phyloP scores from a whole-genome alignment of 35 echinoderm and acorn worm species.

The Acanthaster planci region DNA sequence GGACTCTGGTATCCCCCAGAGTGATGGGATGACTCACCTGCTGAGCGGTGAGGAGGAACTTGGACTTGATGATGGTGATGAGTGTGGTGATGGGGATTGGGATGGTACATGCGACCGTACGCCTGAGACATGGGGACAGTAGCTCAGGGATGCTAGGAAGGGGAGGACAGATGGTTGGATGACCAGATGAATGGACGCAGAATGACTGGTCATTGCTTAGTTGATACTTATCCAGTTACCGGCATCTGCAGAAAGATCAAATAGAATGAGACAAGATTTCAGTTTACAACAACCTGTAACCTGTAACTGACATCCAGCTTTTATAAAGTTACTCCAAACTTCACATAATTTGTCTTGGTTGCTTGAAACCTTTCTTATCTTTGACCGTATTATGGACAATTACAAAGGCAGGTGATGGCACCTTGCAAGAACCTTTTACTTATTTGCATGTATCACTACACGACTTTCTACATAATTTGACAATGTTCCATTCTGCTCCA shows the following conservation, averaged over 20 bases:
- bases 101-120: constrained; percentile 63
- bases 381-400: too few species aligned
- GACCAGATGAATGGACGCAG: constrained; percentile 24
- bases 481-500: too few species aligned
- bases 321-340: too few species aligned
- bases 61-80: constrained; percentile 44
- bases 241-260: neutral
- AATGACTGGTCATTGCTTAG: constrained; percentile 12
- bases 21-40: constrained; percentile 36
- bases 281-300: too few species aligned
- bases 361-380: too few species aligned
- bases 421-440: too few species aligned
- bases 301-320: too few species aligned
- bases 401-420: too few species aligned
- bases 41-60: neutral
- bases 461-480: too few species aligned
- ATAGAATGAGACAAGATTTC: too few species aligned
- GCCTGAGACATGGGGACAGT: constrained; percentile 57
- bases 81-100: constrained; percentile 31
- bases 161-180: constrained; percentile 22
- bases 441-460: too few species aligned
- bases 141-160: neutral
- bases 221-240: neutral
- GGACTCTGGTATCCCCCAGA: constrained; percentile 19
- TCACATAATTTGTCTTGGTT: too few species aligned